A percentile compares a stretch with the other conserved stretches of the same genome.
phyloP scores from a whole-genome alignment of 2,797 vertebrate genomes.

The Danionella dracula region DNA sequence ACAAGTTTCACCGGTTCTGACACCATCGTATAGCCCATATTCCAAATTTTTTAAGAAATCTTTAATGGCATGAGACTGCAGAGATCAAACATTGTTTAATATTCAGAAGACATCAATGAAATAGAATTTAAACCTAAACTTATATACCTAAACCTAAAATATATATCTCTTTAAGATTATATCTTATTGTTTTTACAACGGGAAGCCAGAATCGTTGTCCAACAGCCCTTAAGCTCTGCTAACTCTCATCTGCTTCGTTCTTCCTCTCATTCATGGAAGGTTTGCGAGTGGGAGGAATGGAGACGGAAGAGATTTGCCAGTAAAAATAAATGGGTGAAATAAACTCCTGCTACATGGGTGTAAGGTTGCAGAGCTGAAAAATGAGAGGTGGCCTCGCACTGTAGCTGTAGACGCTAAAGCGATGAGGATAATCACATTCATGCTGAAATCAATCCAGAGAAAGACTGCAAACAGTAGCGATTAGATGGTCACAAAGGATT shows the following conservation, averaged over 20 bases:
- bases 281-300: conserved; percentile 41
- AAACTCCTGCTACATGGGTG: conserved; percentile 46
- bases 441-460: conserved; percentile 45
- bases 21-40: no score
- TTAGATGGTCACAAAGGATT: conserved; percentile 27
- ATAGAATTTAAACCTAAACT: no score
- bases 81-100: no score
- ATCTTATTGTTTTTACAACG: no score
- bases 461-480: conserved; percentile 39
- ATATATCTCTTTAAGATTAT: no score
- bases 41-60: no score
- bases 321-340: conserved; percentile 66
- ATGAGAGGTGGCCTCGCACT: conserved; percentile 43
- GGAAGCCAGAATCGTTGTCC: conserved; percentile 9
- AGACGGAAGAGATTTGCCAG: conserved; percentile 61
- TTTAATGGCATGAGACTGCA: no score
- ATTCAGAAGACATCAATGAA: no score
- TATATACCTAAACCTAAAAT: no score
- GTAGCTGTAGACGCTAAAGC: conserved; percentile 46
- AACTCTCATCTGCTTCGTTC: conserved; percentile 32
- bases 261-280: conserved; percentile 50
- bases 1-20: no score
- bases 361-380: conserved; percentile 56
- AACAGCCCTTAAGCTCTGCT: conserved; percentile 19
- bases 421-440: conserved; percentile 52